A percentile compares a stretch with the other conserved stretches of the same genome.
Conservation (phyloP, 2,797 vertebrate genomes). For the Myiotriccus ornatus region DNA sequence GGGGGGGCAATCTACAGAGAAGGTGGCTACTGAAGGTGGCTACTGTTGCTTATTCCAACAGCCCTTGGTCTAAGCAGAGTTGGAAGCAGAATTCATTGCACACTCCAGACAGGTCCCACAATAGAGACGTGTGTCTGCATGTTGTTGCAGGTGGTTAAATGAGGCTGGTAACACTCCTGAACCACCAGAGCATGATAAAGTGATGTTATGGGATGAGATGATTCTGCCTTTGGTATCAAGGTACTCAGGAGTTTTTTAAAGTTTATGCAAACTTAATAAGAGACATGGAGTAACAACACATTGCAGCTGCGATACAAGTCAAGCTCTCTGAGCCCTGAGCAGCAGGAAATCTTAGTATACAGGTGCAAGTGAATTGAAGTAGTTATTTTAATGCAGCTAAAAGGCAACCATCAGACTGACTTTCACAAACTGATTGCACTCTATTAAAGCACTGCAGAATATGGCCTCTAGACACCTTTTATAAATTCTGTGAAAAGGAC, state of each 20-base stretch:
- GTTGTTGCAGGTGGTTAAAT: neutral
- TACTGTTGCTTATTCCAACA: neutral
- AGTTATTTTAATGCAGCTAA: neutral
- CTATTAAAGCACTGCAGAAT: neutral
- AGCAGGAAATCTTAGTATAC: neutral
- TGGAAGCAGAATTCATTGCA: neutral
- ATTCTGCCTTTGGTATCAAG: neutral
- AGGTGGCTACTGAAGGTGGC: neutral
- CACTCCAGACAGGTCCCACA: neutral
- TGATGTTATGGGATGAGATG: neutral
- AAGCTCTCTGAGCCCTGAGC: neutral
- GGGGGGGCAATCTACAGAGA: neutral
- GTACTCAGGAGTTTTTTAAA: neutral
- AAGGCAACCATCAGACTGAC: neutral
- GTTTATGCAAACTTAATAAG: neutral
- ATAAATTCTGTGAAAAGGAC: neutral
- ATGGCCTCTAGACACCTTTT: neutral
- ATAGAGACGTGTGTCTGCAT: neutral
- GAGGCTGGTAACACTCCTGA: neutral
- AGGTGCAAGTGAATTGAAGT: neutral
- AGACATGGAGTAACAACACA: neutral
- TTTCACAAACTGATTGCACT: neutral
- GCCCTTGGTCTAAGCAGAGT: neutral
- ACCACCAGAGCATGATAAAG: neutral
- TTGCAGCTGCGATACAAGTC: neutral